phyloP scores from a whole-genome alignment of 2,113 vertebrate genomes.

The Mustelus asterias region DNA sequence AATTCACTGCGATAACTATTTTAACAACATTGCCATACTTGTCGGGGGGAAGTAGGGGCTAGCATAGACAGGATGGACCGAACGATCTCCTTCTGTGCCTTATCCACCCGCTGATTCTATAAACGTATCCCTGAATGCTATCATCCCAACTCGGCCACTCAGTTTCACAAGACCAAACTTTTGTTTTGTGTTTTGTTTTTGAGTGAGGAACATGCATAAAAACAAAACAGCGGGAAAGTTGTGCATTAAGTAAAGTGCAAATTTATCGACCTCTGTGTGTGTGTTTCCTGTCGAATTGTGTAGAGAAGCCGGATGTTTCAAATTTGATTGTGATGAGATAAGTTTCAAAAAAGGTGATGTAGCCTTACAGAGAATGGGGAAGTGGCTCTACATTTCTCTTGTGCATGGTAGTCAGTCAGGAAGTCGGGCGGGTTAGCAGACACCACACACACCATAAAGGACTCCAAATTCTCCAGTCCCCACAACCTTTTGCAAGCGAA shows the following conservation, averaged over 20 bases:
- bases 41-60: background rate
- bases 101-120: background rate
- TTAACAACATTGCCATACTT: background rate
- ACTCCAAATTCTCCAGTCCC: background rate
- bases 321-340: background rate
- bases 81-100: background rate
- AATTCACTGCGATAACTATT: background rate
- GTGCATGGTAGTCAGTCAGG: background rate
- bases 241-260: background rate
- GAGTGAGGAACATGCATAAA: background rate
- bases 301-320: background rate
- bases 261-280: background rate
- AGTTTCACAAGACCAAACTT: too few species aligned
- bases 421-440: background rate
- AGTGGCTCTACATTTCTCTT: background rate
- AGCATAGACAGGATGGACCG: background rate
- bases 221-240: background rate
- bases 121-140: background rate
- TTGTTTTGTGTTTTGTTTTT: too few species aligned
- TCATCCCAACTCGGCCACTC: background rate
- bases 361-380: background rate
- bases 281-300: background rate
- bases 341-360: background rate
- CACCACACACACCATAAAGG: background rate
- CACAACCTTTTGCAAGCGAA: background rate